phyloP scores from a whole-genome alignment of 1,140 invertebrate species.

The Drosophila carrolli region DNA sequence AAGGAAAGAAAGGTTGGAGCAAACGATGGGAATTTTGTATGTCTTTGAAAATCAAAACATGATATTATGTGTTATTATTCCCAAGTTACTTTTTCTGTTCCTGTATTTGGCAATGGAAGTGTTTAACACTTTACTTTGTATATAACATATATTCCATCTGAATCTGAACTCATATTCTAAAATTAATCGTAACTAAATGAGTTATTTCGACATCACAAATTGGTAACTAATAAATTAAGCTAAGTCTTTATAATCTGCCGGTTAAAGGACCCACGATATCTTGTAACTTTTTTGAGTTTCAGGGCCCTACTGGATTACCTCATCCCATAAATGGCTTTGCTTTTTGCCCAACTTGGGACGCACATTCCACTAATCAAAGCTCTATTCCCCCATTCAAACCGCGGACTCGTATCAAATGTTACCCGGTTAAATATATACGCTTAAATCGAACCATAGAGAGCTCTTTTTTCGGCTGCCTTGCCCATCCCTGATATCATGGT shows the following conservation, averaged over 20 bases:
- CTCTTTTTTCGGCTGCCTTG: conserved; percentile 44
- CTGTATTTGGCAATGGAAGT: too few species aligned
- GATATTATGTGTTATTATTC: too few species aligned
- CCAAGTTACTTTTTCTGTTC: too few species aligned
- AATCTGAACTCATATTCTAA: too few species aligned
- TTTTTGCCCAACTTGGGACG: conserved; percentile 33
- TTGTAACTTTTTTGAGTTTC: not conserved
- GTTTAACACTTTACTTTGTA: too few species aligned
- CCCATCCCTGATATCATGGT: conserved; percentile 74
- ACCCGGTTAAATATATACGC: conserved; percentile 36
- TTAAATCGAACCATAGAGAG: conserved; percentile 56
- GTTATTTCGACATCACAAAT: too few species aligned
- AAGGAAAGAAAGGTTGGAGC: not conserved
- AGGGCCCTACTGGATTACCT: conserved; percentile 21
- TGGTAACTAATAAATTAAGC: too few species aligned
- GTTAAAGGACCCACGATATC: not conserved
- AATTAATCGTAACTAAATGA: too few species aligned
- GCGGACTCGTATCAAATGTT: conserved; percentile 57
- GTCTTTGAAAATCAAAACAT: not conserved
- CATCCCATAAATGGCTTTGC: conserved; percentile 23
- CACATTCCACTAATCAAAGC: conserved; percentile 42
- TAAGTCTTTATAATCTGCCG: not conserved
- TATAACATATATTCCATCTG: too few species aligned
- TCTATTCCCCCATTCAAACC: conserved; percentile 18
- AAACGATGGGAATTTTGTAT: conserved; percentile 24